Evolutionary conservation across 1,140 invertebrate species (phyloP).

Genomic region (Eufriesea mexicana): DNA sequence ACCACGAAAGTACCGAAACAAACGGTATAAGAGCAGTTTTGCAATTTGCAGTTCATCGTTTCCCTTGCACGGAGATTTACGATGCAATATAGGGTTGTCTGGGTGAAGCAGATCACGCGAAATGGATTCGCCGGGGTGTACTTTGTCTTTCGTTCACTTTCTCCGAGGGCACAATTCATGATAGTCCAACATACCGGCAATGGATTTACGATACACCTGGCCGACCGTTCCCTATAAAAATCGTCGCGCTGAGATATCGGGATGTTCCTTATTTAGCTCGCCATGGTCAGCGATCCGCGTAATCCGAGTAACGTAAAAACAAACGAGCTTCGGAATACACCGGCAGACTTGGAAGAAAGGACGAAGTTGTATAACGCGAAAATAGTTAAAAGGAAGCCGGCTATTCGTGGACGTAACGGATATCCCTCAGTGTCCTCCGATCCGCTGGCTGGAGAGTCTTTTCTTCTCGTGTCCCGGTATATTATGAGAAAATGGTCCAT

Average conservation of each 20-base stretch:
- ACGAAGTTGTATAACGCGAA: not conserved
- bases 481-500: slow-evolving; percentile 56
- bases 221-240: not conserved
- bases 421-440: slow-evolving; percentile 5
- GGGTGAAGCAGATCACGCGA: slow-evolving; percentile 34
- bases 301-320: not conserved
- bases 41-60: slow-evolving; percentile 47
- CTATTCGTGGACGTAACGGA: not conserved
- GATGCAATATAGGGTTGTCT: slow-evolving; percentile 37
- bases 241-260: not conserved
- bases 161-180: slow-evolving; percentile 57
- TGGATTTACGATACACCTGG: slow-evolving; percentile 58
- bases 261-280: not conserved
- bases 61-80: slow-evolving; percentile 27
- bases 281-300: not conserved
- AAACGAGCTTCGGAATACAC: slow-evolving; percentile 4
- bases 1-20: not conserved
- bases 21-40: not conserved
- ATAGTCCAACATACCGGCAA: slow-evolving; percentile 35
- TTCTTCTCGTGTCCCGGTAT: not conserved
- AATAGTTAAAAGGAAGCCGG: not conserved
- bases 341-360: not conserved
- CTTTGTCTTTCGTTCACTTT: slow-evolving; percentile 60
- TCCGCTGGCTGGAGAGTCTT: not conserved
- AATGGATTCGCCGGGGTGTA: slow-evolving; percentile 57